phyloP scores from a whole-genome alignment of 1,140 invertebrate genomes.

The Hesperophylax magnus region DNA sequence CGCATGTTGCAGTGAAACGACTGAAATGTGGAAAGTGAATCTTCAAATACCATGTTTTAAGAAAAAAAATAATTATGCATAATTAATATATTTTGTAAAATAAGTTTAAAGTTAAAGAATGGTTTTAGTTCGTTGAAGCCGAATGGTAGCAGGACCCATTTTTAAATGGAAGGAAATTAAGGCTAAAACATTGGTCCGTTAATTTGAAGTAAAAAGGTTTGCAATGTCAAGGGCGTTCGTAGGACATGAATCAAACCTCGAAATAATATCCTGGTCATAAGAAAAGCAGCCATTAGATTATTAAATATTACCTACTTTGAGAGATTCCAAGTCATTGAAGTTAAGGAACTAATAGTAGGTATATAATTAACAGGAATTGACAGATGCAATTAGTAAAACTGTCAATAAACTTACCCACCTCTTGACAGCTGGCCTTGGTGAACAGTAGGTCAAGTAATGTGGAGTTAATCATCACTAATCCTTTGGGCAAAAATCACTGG shows the following conservation, averaged over 20 bases:
- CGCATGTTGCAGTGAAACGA: too few species aligned
- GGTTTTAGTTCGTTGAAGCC: not conserved
- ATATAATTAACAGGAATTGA: slow-evolving; percentile 15
- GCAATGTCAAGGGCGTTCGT: slow-evolving; percentile 53
- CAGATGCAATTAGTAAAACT: slow-evolving; percentile 45
- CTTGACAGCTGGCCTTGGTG: slow-evolving; percentile 73
- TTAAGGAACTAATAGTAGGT: not conserved
- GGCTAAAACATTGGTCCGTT: too few species aligned
- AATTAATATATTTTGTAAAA: too few species aligned
- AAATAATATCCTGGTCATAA: not conserved
- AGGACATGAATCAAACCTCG: slow-evolving; percentile 41
- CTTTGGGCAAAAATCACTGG: slow-evolving; percentile 24
- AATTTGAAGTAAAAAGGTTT: not conserved
- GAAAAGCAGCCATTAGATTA: not conserved
- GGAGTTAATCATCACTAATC: slow-evolving; percentile 44
- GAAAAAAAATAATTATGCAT: too few species aligned
- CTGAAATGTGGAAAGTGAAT: too few species aligned
- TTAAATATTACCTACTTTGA: not conserved
- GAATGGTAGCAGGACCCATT: not conserved
- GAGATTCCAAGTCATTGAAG: not conserved
- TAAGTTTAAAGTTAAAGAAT: too few species aligned
- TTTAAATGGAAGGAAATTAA: too few species aligned
- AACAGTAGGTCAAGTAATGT: slow-evolving; percentile 59
- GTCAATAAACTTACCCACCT: slow-evolving; percentile 73
- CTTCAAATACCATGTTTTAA: too few species aligned